Base-by-base conservation (phyloP, 2,113 vertebrate genomes). In the Amazona vittata region DNA sequence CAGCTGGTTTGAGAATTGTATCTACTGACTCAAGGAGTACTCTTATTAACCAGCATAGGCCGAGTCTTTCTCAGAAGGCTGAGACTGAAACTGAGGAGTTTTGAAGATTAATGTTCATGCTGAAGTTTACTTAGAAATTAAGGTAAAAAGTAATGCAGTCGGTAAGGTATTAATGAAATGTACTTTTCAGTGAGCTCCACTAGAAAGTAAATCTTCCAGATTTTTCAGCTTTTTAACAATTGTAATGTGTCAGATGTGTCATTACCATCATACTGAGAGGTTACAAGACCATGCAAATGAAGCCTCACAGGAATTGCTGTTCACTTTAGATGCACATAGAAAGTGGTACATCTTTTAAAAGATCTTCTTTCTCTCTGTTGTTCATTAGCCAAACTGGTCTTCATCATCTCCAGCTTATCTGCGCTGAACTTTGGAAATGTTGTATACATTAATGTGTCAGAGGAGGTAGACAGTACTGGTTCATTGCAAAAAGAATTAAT, bases 281-380 rank as follows among this genome's bases (percentile, higher is more conserved):
- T 65, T 87, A 65, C 29, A 67, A 50, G 53, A 65, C 59, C 37
- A 10, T 90, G 59, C 55, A 90, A 74, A 69, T 79, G 37, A 63
- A 79, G 37, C 53, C 68, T 77, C 78, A 22, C 31, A 87, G 70
- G 70, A 91, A 57, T 84, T 94, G 50, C 43, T 60, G 22, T 78
- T 91, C 70, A 73, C 57, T 94, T 86, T 73, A 93, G 57, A 76
- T 91, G 62, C 47, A 52, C 75, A 35, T 89, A 84, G 83, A 35
- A 89, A 75, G 50, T 69, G 35, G 49, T 93, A 94, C 82, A 83
- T 84, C 50, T 89, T 91, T 91, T 74, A 85, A 69, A 93, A 77
- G 81, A 79, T 94, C 60, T 87, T 77, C 33, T 44, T 94, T 91
- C 84, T 83, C 41, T 84, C 60, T 84, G 43, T 52, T 91, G 74